Evolutionary conservation across 2,113 vertebrate genomes (phyloP).

Genomic region (Perca flavescens): DNA sequence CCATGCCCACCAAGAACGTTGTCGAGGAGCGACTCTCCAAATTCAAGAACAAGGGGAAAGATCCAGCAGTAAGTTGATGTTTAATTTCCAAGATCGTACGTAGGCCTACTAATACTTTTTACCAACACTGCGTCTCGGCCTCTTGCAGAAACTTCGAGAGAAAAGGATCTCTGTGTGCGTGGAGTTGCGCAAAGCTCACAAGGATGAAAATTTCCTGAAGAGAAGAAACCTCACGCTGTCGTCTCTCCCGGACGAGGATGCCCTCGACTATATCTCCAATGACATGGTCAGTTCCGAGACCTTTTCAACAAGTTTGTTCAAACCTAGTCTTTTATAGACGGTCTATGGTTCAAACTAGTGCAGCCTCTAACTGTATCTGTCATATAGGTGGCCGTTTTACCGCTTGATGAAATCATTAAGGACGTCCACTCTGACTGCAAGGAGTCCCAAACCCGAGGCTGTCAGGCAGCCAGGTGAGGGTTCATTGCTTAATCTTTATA

Average conservation of each 20-base stretch:
- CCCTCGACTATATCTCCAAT: constrained; percentile 39
- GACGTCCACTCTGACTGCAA: constrained; percentile 79
- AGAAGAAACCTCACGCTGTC: constrained; percentile 85
- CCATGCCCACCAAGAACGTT: constrained; percentile 80
- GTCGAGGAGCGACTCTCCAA: constrained; percentile 76
- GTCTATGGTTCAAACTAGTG: too few species aligned
- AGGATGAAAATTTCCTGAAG: constrained; percentile 89
- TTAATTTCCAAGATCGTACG: fast-evolving
- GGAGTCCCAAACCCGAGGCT: constrained; percentile 84
- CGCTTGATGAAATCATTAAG: constrained; percentile 84
- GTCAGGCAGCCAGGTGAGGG: constrained; percentile 89
- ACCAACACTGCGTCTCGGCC: background rate
- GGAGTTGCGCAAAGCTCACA: constrained; percentile 90
- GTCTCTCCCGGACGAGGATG: constrained; percentile 62
- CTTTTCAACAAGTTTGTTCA: fast-evolving
- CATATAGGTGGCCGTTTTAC: constrained; percentile 72
- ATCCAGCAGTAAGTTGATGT: constrained; percentile 82
- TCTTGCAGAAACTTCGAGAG: constrained; percentile 84
- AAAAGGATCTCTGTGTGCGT: constrained; percentile 83
- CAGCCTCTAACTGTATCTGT: background rate
- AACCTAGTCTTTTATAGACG: too few species aligned
- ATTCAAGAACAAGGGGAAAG: constrained; percentile 93
- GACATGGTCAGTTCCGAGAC: constrained; percentile 60
- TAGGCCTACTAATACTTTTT: fast-evolving
- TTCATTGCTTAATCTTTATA: too few species aligned